Evolutionary conservation across 2,113 vertebrate species (phyloP), one percentile per base, ranked within the genome.

Genomic region (Pitta sordida): DNA sequence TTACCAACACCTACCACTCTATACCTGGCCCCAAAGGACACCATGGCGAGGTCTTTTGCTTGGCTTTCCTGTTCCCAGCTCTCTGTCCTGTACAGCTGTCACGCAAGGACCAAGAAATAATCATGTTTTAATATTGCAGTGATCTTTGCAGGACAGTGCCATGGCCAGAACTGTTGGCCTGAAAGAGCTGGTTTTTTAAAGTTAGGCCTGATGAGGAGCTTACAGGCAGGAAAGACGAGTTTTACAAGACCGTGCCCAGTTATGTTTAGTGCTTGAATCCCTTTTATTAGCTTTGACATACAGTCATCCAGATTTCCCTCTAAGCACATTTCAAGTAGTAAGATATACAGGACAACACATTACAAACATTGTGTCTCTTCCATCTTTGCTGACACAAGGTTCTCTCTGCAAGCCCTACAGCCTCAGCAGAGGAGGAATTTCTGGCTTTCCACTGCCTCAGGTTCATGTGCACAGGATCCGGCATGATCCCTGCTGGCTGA

Each of bases 161-260:
- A 14, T 22, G 48, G 71, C 67, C 29, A 86, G 85, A 69, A 51
- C 2, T 36, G 41, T 37, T 63, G 60, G 41, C 37, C 64, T 83
- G 59, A 86, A 70, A 69, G 67, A 60, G 58, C 3, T 89, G 58
- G 16, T 6, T 46, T 73, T 74, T 36, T 46, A 26, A 55, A 76
- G 86, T 65, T 73, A 41, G 76, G 48, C 81, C 65, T 79, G 91
- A 76, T 58, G 53, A 23, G 59, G 55, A 85, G 55, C 63, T 89
- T 51, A 39, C 70, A 77, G 71, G 75, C 92, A 94, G 90, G 93
- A 93, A 91, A 63, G 90, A 93, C 92, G 71, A 93, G 92, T 88
- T 93, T 67, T 62, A 80, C 90, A 74, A 63, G 75, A 27, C 88
- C 62, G 26, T 83, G 86, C 84, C 91, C 67, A 55, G 74, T 87